phyloP scores from a whole-genome alignment of 1,140 invertebrate genomes.

The Drosophila gunungcola region DNA sequence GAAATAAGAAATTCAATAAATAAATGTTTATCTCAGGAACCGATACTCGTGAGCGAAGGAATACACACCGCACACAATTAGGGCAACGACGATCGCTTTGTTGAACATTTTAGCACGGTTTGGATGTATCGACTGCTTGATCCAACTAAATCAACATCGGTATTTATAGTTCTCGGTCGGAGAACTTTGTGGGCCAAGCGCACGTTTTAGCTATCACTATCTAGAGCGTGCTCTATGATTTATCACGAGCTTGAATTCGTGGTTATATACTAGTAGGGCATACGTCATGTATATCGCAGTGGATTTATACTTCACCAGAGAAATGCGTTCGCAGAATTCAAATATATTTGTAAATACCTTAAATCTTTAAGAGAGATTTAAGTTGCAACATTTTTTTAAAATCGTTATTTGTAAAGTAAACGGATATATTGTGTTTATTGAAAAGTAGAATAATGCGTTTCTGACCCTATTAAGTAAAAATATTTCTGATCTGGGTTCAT shows the following conservation, averaged over 20 bases:
- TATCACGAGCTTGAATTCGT: slow-evolving; percentile 13
- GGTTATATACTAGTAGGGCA: not conserved
- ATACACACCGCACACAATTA: slow-evolving; percentile 61
- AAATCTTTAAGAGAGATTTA: too few species aligned
- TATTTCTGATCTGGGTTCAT: too few species aligned
- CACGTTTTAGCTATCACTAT: slow-evolving; percentile 32
- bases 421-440: too few species aligned
- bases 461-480: too few species aligned
- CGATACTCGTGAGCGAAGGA: not conserved
- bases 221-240: slow-evolving; percentile 35
- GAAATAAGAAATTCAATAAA: not conserved
- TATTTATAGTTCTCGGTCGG: slow-evolving; percentile 19
- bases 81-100: slow-evolving; percentile 49
- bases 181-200: not conserved
- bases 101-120: slow-evolving; percentile 54
- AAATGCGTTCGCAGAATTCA: too few species aligned
- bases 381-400: too few species aligned
- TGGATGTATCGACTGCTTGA: slow-evolving; percentile 48
- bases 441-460: too few species aligned
- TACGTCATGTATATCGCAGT: slow-evolving; percentile 9
- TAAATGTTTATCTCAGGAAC: not conserved
- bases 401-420: too few species aligned
- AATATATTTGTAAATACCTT: too few species aligned
- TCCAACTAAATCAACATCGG: not conserved
- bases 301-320: too few species aligned